Base-by-base conservation (phyloP, 2,113 vertebrate species). In the Ophthalmolycus amberensis region DNA sequence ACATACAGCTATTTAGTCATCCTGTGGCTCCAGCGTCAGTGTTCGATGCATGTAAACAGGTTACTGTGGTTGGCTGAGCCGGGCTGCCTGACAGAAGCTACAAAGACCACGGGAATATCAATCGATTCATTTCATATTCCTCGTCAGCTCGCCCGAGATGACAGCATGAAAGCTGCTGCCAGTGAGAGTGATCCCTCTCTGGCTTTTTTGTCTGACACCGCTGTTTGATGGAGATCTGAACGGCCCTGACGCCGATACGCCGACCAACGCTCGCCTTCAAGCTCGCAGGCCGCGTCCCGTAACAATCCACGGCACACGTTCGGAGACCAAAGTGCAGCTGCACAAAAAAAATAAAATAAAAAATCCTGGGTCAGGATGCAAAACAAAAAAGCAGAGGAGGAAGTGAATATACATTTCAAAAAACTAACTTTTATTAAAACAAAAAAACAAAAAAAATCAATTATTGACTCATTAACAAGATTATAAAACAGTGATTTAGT, bases 401-500 rank as follows among this genome's bases (percentile, higher is more conserved):
- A 72, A 66, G 29, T 64, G 16, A 22, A 82, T 72, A 68, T 93
- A 91, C 96, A 96, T 98, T 98, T 97, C 96, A 97, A 99, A 96
- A 99, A 99, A 98, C 97, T 97, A 98, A 98, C 97, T 99, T 99
- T 99, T 99, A 99, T 99, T 96, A 97, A 99, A 99, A 98, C 96
- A 98, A 97, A 90, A 80, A 75, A 27, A 59, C 27, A 97, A 95
- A 94, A 94, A 96, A 96, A 93, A 91, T 92, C 90, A 94, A 94
- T 94, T 96, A 96, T 98, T 96, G 97, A 96, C 99, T 99, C 98
- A 99, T 97, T 97, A 99, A 99, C 97, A 99, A 98, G 97, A 99
- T 99, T 99, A 99, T 99, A 99, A 99, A 99, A 99, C 98, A 99
- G 98, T 98, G 97, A 99, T 98, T 99, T 99, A 99, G 97, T 99